Percentiles rank a stretch among this genome's conserved stretches.
These are phyloP conservation scores for Trichomycterus rosablanca DNA, from an alignment of 2,113 vertebrate genomes.

Conservation along the genomic window DNA sequence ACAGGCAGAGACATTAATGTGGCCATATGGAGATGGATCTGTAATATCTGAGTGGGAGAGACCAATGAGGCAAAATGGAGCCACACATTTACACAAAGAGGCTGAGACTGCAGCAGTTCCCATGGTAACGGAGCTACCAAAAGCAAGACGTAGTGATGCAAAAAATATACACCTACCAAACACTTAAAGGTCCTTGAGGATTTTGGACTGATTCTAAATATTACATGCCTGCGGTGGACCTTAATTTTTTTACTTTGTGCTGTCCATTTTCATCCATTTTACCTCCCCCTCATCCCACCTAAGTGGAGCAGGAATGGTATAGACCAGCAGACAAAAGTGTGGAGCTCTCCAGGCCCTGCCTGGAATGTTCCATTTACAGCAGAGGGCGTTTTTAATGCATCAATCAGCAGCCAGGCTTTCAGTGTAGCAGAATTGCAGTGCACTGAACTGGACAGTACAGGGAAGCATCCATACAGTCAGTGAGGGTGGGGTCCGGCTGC, in stretches of 20 bases:
- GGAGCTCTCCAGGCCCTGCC: slow-evolving; percentile 46
- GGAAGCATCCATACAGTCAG: slow-evolving; percentile 65
- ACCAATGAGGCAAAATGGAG: slow-evolving; percentile 48
- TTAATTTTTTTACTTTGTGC: not conserved
- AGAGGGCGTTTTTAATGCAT: slow-evolving; percentile 50
- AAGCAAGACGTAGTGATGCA: slow-evolving; percentile 40
- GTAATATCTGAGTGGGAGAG: slow-evolving; percentile 44
- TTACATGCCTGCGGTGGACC: not conserved
- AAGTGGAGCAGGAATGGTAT: slow-evolving; percentile 52
- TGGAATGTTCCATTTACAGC: slow-evolving; percentile 65
- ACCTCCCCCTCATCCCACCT: slow-evolving; percentile 36
- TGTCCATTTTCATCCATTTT: slow-evolving; percentile 2
- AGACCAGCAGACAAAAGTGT: slow-evolving; percentile 47
- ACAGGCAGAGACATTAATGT: slow-evolving; percentile 11
- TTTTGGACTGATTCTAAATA: not conserved
- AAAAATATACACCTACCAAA: not conserved
- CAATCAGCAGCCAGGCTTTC: slow-evolving; percentile 57
- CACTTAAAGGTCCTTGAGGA: not conserved
- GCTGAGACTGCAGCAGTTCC: slow-evolving; percentile 69
- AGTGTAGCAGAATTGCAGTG: slow-evolving; percentile 69
- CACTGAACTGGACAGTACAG: slow-evolving; percentile 64
- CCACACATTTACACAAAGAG: slow-evolving; percentile 38
- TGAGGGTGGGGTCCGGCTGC: slow-evolving; percentile 72
- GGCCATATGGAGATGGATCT: slow-evolving; percentile 19
- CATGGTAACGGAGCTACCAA: slow-evolving; percentile 69